Conservation (phyloP, 2,888 invertebrate species). For the Venustoraphidia nigricollis region DNA sequence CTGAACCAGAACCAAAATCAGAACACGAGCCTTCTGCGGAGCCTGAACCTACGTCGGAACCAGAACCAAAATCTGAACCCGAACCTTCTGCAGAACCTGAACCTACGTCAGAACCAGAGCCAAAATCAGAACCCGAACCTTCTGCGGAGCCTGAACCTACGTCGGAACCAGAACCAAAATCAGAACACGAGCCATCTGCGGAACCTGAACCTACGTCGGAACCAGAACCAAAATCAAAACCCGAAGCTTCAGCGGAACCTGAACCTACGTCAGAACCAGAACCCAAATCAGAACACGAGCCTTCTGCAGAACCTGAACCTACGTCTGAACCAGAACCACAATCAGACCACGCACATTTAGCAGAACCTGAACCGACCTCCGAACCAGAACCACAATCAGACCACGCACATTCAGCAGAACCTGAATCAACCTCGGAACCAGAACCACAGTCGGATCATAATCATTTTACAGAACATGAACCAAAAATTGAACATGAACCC, state of each 20-base stretch:
- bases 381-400: slow-evolving; percentile 16
- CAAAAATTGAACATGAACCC: slow-evolving; percentile 14
- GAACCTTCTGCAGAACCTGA: slow-evolving; percentile 20
- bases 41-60: slow-evolving; percentile 15
- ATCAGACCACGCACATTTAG: slow-evolving; percentile 13
- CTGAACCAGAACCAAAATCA: slow-evolving; percentile 13
- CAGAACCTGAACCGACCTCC: slow-evolving; percentile 13
- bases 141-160: slow-evolving; percentile 16
- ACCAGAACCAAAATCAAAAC: slow-evolving; percentile 15
- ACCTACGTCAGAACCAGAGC: slow-evolving; percentile 16
- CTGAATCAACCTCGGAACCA: slow-evolving; percentile 20
- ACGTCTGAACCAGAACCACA: slow-evolving; percentile 17
- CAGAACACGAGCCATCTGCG: slow-evolving; percentile 13
- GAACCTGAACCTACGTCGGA: slow-evolving; percentile 15
- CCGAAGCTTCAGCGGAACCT: slow-evolving; percentile 20
- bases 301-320: slow-evolving; percentile 17
- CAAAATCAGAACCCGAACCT: slow-evolving; percentile 17
- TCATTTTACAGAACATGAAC: slow-evolving; percentile 9
- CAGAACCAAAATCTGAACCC: slow-evolving; percentile 19
- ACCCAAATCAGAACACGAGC: slow-evolving; percentile 22
- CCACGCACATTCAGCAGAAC: slow-evolving; percentile 14
- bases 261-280: slow-evolving; percentile 20
- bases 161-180: slow-evolving; percentile 15
- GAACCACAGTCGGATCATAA: slow-evolving; percentile 8
- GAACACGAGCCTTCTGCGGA: slow-evolving; percentile 14